phyloP scores from a whole-genome alignment of 2,113 vertebrate genomes.

The Syngnathus typhle region DNA sequence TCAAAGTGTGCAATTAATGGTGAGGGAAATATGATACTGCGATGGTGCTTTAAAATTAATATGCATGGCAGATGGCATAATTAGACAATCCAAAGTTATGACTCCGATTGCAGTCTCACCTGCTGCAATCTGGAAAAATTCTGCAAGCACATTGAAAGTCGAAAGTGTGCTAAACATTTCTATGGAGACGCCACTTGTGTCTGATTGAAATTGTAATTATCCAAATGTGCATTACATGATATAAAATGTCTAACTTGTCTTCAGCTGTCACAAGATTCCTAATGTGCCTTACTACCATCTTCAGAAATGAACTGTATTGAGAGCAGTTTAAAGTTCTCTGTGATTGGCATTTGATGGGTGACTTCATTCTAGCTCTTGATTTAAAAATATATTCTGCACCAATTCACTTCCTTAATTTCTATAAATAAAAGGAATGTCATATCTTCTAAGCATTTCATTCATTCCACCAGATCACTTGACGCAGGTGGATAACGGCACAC shows the following conservation, averaged over 20 bases:
- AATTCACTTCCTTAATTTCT: no score
- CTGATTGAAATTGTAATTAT: conserved; percentile 17
- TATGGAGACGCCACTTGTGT: conserved; percentile 26
- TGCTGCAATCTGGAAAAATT: conserved; percentile 13
- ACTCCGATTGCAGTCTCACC: not conserved
- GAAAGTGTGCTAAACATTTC: conserved; percentile 11
- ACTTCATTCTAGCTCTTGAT: no score
- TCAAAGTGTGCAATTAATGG: not conserved
- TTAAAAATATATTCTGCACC: no score
- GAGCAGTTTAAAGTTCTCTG: not conserved
- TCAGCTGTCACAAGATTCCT: not conserved
- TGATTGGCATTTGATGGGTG: no score
- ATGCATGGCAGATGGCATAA: not conserved
- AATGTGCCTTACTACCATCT: not conserved
- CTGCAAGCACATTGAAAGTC: not conserved
- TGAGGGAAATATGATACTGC: not conserved
- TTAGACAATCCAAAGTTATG: not conserved
- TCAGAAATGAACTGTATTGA: not conserved
- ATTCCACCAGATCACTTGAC: no score
- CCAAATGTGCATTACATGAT: no score
- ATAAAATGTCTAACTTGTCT: no score
- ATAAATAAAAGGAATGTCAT: no score
- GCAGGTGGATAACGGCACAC: no score
- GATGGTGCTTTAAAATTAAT: no score
- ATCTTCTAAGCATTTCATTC: no score